Evolutionary conservation across 1,140 invertebrate genomes (phyloP), one percentile per base, ranked within the genome.

Genomic region (Drosophila arawakana): DNA sequence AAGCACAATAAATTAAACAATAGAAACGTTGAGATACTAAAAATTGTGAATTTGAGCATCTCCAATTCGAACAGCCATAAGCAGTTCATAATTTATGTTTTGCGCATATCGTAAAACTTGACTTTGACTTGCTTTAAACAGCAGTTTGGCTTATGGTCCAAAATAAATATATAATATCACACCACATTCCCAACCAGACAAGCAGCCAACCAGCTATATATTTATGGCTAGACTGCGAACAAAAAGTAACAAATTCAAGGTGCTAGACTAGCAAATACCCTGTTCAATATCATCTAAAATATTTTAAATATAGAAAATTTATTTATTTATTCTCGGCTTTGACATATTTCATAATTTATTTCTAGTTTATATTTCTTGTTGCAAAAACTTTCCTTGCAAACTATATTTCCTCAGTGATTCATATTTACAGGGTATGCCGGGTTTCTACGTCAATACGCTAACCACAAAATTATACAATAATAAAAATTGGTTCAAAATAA

Each of bases 101-200:
- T 61, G 67, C 55, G 44, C 75, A 66, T 66, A 63, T 69, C 71
- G 67, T 75, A 58, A 82, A 85, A 86, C 82, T 85, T 85, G 82
- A 85, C 73, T 85, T 86, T 79, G 76, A 82, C 82, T 86, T 81
- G 79, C 85, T 86, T 81, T 55, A 78, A 65, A 66, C 59, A 49
- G 39, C 67, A 65, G 57, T 63, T 81, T 37, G 41, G 57, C 71
- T 55, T 15, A 13, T 54, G 35, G 35, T 7, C 30, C 49, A 63
- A 47, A 37, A 62, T 54, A 74, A 50, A 71, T 21, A 21, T 21
- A 21, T 21, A 21, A 21, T 63, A 68, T 67, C 73, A 67, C 60
- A 62, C 80, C 78, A 80, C 34, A 58, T 71, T 21, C 60, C 34
- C 39, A 57, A 43, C n/a, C 58, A 50, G 25, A 37, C 25, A 30